Percentiles rank a stretch among this genome's conserved stretches.
Evolutionary conservation across 2,888 invertebrate species (phyloP).

Genomic region (Drosophila ustulata): DNA sequence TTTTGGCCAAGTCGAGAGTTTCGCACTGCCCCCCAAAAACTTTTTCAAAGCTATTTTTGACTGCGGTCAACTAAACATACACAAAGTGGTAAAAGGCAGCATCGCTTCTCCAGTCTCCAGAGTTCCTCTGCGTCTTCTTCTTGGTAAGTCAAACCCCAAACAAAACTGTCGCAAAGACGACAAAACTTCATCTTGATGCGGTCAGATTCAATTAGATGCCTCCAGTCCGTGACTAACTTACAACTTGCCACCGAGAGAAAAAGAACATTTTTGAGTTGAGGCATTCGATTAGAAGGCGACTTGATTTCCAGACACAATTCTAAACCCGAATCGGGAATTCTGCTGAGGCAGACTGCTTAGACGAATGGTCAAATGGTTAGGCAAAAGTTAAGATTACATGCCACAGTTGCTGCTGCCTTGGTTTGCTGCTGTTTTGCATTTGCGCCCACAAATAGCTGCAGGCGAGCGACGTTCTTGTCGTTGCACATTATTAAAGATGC

Average conservation of each 20-base stretch:
- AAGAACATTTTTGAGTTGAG: slow-evolving; percentile 18
- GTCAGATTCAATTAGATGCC: slow-evolving; percentile 76
- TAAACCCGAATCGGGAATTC: slow-evolving; percentile 11
- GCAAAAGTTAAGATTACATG: slow-evolving; percentile 24
- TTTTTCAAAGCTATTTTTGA: slow-evolving; percentile 79
- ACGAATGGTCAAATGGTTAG: slow-evolving; percentile 21
- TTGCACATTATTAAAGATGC: slow-evolving; percentile 77
- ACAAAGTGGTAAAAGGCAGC: slow-evolving; percentile 59
- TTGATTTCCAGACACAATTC: slow-evolving; percentile 27
- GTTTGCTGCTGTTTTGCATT: slow-evolving; percentile 48
- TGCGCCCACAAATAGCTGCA: slow-evolving; percentile 70
- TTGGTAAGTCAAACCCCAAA: slow-evolving; percentile 43
- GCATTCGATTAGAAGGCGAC: slow-evolving; percentile 28
- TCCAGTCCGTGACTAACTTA: slow-evolving; percentile 21
- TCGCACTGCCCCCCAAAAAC: slow-evolving; percentile 40
- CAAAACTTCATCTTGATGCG: slow-evolving; percentile 71
- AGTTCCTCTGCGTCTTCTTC: neutral
- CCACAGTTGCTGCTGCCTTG: slow-evolving; percentile 10
- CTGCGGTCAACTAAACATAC: slow-evolving; percentile 81
- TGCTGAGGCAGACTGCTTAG: slow-evolving; percentile 37
- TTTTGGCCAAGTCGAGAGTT: slow-evolving; percentile 35
- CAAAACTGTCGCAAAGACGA: slow-evolving; percentile 75
- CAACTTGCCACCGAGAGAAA: slow-evolving; percentile 19
- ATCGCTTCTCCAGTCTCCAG: neutral
- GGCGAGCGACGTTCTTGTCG: slow-evolving; percentile 32